Base-by-base conservation (phyloP, 2,797 vertebrate genomes). In the Hoplostethus mediterraneus region DNA sequence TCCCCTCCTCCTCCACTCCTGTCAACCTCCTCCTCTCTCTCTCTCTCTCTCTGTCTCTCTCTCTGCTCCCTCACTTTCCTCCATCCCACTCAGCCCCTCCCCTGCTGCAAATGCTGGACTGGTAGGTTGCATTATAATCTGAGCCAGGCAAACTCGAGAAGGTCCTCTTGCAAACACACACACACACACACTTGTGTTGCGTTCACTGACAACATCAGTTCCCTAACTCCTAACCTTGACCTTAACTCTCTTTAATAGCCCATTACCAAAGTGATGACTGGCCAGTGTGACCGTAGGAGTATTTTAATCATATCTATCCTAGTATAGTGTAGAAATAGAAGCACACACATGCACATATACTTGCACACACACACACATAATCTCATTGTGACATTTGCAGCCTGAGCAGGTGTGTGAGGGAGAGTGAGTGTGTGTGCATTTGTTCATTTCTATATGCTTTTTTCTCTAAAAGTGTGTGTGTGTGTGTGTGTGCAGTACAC, bases 201-300 rank as follows among this genome's bases (percentile, higher is more conserved):
- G 4, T 33, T 33, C 33, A 33, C 33, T 33, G 33, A 33, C 33
- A 5, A 7, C 54, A 33, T 44, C 21, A 5, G 11, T 38, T 25
- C 44, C 16, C 33, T 58, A 51, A 68, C 65, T 65, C 67, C 17
- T 60, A 4, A 48, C 58, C 42, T 3, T 45, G 4, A 33, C 33
- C 33, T 33, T 33, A 33, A 33, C 33, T 6, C 33, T 33, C n/a
- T n/a, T n/a, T n/a, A n/a, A 4, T 33, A 33, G 6, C 33, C 2
- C 3, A 33, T 33, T 33, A 2, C 4, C 4, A 4, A 33, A 33
- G 33, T 33, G 33, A 33, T 4, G 33, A 33, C 3, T 33, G 31
- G 31, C 31, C 31, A 33, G 31, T 21, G 21, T 21, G 21, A 21
- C 21, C 21, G 1, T 21, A 21, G 21, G 21, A 1, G 21, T 1